Evolutionary conservation across 2,113 vertebrate species (phyloP).

Genomic region (Sylvietta virens): DNA sequence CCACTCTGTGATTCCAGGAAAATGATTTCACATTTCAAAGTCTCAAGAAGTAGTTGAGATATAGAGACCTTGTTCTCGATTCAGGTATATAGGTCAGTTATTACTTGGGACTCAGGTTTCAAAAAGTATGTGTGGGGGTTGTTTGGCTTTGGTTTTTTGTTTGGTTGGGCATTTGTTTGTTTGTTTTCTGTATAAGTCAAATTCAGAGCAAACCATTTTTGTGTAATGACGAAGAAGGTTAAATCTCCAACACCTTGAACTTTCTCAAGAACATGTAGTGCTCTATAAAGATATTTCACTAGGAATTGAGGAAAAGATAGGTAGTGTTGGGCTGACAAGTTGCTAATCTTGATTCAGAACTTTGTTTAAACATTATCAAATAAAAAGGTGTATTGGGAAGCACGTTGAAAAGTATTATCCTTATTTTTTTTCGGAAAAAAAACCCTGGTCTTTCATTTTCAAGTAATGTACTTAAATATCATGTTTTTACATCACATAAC

Average conservation of each 20-base stretch:
- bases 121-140: too few relatives aligned
- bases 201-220: not conserved
- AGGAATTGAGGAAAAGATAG: not conserved
- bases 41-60: not conserved
- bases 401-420: not conserved
- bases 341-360: not conserved
- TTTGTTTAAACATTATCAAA: not conserved
- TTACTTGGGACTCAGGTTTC: not conserved
- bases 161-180: not conserved
- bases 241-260: not conserved
- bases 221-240: not conserved
- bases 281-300: not conserved
- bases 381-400: not conserved
- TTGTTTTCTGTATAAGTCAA: not conserved
- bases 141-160: not conserved
- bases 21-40: not conserved
- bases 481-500: conserved; percentile 8
- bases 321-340: not conserved
- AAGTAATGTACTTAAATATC: conserved; percentile 34
- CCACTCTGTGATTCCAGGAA: not conserved
- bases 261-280: not conserved
- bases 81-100: not conserved
- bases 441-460: not conserved
- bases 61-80: not conserved
- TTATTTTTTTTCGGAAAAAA: not conserved